These are phyloP conservation scores for Chromobotia macracanthus DNA, from an alignment of 2,797 vertebrate genomes.

Conservation along the genomic window DNA sequence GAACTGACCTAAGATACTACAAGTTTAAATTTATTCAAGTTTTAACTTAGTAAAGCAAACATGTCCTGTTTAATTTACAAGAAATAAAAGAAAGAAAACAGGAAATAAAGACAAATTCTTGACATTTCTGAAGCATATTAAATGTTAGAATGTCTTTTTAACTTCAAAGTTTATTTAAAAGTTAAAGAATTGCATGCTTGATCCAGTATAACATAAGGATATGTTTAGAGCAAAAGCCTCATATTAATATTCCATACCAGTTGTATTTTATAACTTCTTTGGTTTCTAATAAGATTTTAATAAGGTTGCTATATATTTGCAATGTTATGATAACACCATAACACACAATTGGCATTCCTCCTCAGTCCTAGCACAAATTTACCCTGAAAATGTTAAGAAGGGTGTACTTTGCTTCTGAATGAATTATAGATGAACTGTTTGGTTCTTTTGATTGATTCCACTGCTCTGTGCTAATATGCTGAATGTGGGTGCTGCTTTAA, in stretches of 20 bases:
- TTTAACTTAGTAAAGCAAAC: background rate
- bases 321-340: conserved; percentile 32
- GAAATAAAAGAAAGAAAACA: background rate
- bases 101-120: conserved; percentile 1
- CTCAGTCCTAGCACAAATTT: conserved; percentile 20
- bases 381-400: conserved; percentile 43
- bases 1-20: no score
- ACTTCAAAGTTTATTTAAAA: conserved; percentile 34
- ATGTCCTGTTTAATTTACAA: background rate
- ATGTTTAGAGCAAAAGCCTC: conserved; percentile 48
- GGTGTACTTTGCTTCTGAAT: conserved; percentile 53
- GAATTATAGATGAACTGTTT: conserved; percentile 60
- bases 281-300: conserved; percentile 25
- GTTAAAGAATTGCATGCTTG: conserved; percentile 35
- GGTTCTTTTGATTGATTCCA: conserved; percentile 52
- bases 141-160: conserved; percentile 40
- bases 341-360: conserved; percentile 26
- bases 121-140: conserved; percentile 18
- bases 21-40: no score
- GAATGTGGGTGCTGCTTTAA: conserved; percentile 43
- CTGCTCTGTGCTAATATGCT: conserved; percentile 49
- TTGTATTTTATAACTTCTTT: conserved; percentile 28
- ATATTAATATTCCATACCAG: conserved; percentile 49
- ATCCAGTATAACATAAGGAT: conserved; percentile 38
- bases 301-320: conserved; percentile 55